These are phyloP conservation scores for Tragelaphus imberbis DNA, from an alignment of 2,113 vertebrate species.

Conservation along the genomic window DNA sequence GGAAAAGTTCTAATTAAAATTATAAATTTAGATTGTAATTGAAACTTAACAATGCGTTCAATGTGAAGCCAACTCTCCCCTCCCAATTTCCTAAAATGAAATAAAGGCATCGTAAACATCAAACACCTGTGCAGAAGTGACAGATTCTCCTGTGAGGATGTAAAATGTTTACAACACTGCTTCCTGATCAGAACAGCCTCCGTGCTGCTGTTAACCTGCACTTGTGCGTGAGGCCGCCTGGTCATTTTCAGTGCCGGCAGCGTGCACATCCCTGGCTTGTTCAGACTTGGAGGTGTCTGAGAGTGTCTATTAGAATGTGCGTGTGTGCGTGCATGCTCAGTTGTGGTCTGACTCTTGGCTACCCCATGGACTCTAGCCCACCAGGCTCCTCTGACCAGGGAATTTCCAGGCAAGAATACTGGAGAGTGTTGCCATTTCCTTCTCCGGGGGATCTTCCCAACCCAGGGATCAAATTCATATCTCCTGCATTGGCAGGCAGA, in stretches of 20 bases:
- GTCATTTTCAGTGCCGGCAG: fast-evolving
- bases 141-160: neutral
- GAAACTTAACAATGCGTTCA: neutral
- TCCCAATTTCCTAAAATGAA: neutral
- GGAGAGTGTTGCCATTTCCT: neutral
- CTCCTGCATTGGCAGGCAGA: neutral
- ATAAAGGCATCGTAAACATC: neutral
- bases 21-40: neutral
- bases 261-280: fast-evolving
- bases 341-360: neutral
- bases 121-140: neutral
- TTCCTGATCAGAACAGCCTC: neutral
- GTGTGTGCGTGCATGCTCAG: fast-evolving
- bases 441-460: neutral
- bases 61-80: neutral
- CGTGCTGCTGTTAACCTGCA: too few species aligned
- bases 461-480: neutral
- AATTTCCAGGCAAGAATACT: neutral
- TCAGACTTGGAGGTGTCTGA: neutral
- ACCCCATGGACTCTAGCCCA: neutral
- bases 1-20: neutral
- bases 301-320: neutral
- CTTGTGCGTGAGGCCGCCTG: fast-evolving
- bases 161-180: neutral
- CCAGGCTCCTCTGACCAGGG: neutral